These are phyloP conservation scores for Empis stercorea DNA, from an alignment of 2,888 invertebrate species.

Conservation along the genomic window DNA sequence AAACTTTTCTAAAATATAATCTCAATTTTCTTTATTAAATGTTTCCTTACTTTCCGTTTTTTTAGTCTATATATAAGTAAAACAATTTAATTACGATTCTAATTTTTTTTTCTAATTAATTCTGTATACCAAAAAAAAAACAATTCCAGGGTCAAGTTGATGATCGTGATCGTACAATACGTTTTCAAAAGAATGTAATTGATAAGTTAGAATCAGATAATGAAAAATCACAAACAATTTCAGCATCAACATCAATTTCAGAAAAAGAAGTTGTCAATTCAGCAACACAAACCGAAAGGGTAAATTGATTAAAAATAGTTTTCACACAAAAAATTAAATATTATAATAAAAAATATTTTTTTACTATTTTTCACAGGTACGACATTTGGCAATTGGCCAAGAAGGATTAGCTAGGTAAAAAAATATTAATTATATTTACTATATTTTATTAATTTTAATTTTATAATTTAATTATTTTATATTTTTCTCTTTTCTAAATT, in stretches of 20 bases:
- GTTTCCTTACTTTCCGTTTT: no score
- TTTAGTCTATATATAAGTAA: no score
- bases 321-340: conserved; percentile 7
- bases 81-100: no score
- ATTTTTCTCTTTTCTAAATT: no score
- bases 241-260: conserved; percentile 25
- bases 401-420: conserved; percentile 36
- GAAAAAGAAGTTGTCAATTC: conserved; percentile 55
- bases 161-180: conserved; percentile 72
- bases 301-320: conserved; percentile 30
- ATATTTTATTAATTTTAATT: conserved; percentile 2
- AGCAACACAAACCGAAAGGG: conserved; percentile 79
- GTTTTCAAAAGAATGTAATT: conserved; percentile 66
- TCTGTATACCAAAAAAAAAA: no score
- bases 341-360: no score
- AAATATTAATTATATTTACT: not conserved
- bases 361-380: conserved; percentile 27
- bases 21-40: no score
- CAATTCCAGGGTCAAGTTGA: conserved; percentile 75
- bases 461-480: no score
- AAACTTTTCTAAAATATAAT: no score
- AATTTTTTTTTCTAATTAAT: no score
- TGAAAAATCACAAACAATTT: conserved; percentile 34
- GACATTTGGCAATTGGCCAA: conserved; percentile 35
- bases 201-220: conserved; percentile 39